Base-by-base conservation (phyloP, 2,888 invertebrate genomes). In the Sclerodermus sp. region DNA sequence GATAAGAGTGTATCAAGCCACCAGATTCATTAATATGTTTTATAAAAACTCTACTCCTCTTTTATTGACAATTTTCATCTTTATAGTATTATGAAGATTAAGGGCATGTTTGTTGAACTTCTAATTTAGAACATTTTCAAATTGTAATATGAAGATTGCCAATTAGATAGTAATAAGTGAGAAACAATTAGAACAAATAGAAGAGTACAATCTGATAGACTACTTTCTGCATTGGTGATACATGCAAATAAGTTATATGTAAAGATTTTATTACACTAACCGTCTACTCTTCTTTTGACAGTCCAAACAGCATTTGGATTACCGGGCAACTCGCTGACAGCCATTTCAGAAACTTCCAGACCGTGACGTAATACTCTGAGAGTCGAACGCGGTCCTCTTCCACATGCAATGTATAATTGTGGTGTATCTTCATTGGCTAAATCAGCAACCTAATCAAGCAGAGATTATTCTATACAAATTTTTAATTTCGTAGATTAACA, bases 261-360 rank as follows among this genome's bases (percentile, higher is more conserved):
- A 45, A 45, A 64, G 46, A 46, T 48, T 42, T 51, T 37, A 37
- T 34, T 31, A 41, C 64, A 83, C 89, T 90, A 81, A 97, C 97
- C 99, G 83, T 99, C 98, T 75, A 92, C 87, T 77, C 95, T 88
- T 70, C 91, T 86, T 76, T 96, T 93, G 15, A 99, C 99, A 29
- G 99, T 99, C 99, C 99, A 99, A 1, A 99, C 99, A 68, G 98
- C 98, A 82, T 97, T 99, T 1, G 99, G 99, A 74, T 96, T 98
- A 73, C 98, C 98, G n/a, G 99, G 99, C 63, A 99, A 82, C 79
- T 99, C 99, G 17, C 97, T 97, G 1, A 99, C 97, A 51, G 99
- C 99, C 99, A 99, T 99, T 81, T 99, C 99, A 0, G 96, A 93
- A 1, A 99, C 97, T 83, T 98, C 99, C 44, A 99, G 82, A 66